Evolutionary conservation across 2,113 vertebrate species (phyloP), one percentile per base, ranked within the genome.

Genomic region (Elaphurus davidianus): DNA sequence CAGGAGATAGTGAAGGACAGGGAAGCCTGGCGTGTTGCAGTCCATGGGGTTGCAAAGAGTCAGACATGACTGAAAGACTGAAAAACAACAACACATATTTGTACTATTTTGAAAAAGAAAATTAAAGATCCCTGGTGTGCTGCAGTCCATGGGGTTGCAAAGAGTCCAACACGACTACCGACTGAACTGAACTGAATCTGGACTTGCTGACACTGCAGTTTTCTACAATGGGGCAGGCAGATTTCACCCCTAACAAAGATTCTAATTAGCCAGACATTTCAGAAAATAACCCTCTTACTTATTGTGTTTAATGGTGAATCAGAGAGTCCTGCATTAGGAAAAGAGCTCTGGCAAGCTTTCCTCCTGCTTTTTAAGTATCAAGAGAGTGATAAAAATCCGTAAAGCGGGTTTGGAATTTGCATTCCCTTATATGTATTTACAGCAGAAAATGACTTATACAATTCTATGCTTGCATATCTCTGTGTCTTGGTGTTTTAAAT

Each of bases 261-360:
- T 95, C 25, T 86, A 89, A 93, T 89, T 85, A 95, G 45, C 17
- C n/a, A 97, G 45, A 50, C 33, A 91, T 76, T 23, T 95, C n/a
- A 88, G 52, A 62, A 96, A 96, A 94, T 86, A 5, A 74, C 59
- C 47, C 28, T 57, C 7, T 54, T 88, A n/a, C 6, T 92, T n/a
- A 96, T 13, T 71, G 33, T 43, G 2, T 90, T 93, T 87, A 54
- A 88, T 97, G 33, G 21, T 71, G 17, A 96, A 95, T 87, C 14
- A 62, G 33, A 97, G n/a, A 95, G 25, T 43, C 40, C 23, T 95
- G 16, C 36, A 55, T 12, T 54, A 54, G 55, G 57, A 89, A 95
- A 87, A 83, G 5, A 89, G 16, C 5, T 79, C 28, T 91, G 40
- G 8, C 15, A 71, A n/a, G 6, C 23, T 9, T 95, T 90, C 54